phyloP scores from a whole-genome alignment of 2,113 vertebrate species.

The Pseudopodoces humilis region DNA sequence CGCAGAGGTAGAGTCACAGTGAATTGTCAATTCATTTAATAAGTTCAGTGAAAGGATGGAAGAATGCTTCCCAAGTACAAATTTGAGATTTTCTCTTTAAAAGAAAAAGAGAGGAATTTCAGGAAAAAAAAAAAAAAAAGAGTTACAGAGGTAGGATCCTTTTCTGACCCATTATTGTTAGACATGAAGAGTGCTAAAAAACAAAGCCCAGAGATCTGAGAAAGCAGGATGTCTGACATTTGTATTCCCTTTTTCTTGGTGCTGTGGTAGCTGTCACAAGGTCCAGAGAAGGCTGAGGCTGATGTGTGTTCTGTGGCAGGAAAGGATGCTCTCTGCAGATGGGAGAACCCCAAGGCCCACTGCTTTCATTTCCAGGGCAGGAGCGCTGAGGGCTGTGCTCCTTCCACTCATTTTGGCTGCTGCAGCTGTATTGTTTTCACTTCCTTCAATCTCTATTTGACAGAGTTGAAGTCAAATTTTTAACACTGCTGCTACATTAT shows the following conservation, averaged over 20 bases:
- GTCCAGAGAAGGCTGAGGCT: neutral
- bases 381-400: neutral
- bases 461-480: neutral
- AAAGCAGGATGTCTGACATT: neutral
- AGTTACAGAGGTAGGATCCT: neutral
- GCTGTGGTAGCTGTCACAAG: neutral
- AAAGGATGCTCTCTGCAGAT: neutral
- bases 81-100: neutral
- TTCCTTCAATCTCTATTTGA: neutral
- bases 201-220: neutral
- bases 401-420: neutral
- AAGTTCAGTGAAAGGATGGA: neutral
- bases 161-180: neutral
- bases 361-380: neutral
- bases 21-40: neutral
- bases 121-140: rapidly evolving
- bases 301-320: neutral
- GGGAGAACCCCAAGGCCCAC: neutral
- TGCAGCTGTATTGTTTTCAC: neutral
- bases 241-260: neutral
- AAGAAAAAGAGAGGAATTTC: neutral
- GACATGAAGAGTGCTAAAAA: neutral
- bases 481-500: neutral
- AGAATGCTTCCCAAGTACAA: neutral
- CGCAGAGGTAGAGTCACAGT: neutral